These are phyloP conservation scores for Steatornis caripensis DNA, from an alignment of 2,113 vertebrate genomes.

Conservation along the genomic window DNA sequence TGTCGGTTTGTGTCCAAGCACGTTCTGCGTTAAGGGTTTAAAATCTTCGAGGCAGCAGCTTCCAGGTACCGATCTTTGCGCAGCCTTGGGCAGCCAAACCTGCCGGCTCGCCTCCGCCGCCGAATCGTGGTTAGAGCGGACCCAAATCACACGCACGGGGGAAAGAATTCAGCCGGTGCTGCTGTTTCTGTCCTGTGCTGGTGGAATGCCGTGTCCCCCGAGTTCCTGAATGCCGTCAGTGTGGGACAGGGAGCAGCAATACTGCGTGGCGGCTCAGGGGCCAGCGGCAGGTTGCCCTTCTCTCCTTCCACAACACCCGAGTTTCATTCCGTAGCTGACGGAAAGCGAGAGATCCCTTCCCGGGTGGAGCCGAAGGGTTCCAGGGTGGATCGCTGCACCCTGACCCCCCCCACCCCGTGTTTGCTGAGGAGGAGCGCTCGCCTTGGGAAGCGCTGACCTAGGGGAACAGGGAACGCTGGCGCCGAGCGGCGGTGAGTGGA, in stretches of 20 bases:
- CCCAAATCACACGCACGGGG: rapidly evolving
- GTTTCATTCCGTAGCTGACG: background rate
- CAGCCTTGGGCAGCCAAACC: background rate
- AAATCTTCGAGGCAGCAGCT: background rate
- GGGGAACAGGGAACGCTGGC: background rate
- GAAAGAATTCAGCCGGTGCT: background rate
- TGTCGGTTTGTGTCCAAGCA: background rate
- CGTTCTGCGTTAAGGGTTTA: rapidly evolving
- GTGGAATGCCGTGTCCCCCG: background rate
- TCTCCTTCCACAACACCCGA: background rate
- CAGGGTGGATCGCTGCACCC: background rate
- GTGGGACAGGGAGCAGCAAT: background rate
- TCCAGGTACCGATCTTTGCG: background rate
- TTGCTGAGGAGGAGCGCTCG: background rate
- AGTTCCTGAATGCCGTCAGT: background rate
- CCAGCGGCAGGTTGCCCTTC: background rate
- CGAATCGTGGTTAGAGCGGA: background rate
- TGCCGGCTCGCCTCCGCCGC: rapidly evolving
- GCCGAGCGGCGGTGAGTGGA: rapidly evolving
- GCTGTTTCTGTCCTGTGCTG: background rate
- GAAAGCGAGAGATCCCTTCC: background rate
- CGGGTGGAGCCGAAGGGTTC: too few relatives aligned
- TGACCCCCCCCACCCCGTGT: background rate
- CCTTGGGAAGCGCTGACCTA: background rate
- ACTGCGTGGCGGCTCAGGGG: rapidly evolving